Evolutionary conservation across 1,140 invertebrate species (phyloP).

Genomic region (Drosophila ironensis): DNA sequence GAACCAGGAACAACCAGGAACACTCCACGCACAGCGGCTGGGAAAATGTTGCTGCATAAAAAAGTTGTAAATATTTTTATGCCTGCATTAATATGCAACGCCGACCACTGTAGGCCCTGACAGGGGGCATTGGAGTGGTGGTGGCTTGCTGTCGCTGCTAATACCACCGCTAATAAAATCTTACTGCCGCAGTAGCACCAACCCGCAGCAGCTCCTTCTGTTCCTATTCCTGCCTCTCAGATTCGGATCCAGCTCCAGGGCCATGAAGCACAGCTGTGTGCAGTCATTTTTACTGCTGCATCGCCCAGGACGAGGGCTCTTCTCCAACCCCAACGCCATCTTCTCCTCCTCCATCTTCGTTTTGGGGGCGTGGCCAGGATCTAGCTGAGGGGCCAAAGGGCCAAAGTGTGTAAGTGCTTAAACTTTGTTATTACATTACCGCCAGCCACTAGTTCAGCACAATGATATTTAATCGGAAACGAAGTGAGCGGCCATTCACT

Average conservation of each 20-base stretch:
- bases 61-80: slow-evolving; percentile 80
- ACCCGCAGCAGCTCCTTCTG: slow-evolving; percentile 3
- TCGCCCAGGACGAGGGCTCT: slow-evolving; percentile 22
- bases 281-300: slow-evolving; percentile 78
- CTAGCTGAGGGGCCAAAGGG: slow-evolving; percentile 14
- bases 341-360: background rate
- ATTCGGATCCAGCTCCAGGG: slow-evolving; percentile 22
- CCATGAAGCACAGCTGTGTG: slow-evolving; percentile 79
- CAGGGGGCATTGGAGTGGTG: slow-evolving; percentile 3
- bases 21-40: background rate
- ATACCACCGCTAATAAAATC: slow-evolving; percentile 80
- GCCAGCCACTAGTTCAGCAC: slow-evolving; percentile 12
- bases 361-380: slow-evolving; percentile 19
- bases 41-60: slow-evolving; percentile 61
- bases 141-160: slow-evolving; percentile 58
- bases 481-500: slow-evolving; percentile 18
- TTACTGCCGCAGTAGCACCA: slow-evolving; percentile 65
- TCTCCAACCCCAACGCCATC: background rate
- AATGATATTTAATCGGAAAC: slow-evolving; percentile 16
- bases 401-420: slow-evolving; percentile 22
- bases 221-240: background rate
- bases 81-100: slow-evolving; percentile 78
- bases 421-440: slow-evolving; percentile 18
- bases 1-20: no score
- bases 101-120: slow-evolving; percentile 56